These are phyloP conservation scores for Diachasmimorpha longicaudata DNA, from an alignment of 1,140 invertebrate species.

Conservation along the genomic window DNA sequence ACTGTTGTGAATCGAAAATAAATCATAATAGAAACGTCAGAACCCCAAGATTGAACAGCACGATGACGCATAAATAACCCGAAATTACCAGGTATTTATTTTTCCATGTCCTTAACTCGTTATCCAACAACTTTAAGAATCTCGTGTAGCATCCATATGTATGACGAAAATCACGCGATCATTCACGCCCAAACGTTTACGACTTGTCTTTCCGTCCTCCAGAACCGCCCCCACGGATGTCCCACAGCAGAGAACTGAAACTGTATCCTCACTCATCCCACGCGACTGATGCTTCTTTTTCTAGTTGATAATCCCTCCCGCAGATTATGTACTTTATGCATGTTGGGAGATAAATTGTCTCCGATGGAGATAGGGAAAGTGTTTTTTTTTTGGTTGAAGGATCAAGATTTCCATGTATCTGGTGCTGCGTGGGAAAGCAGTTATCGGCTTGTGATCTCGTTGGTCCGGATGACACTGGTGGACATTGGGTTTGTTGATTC, in stretches of 20 bases:
- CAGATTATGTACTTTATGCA: neutral
- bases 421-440: neutral
- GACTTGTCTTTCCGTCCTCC: neutral
- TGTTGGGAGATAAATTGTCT: neutral
- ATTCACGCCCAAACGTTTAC: slow-evolving; percentile 14
- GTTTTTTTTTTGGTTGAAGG: neutral
- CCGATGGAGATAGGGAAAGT: slow-evolving; percentile 1
- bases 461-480: neutral
- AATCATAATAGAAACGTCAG: too few relatives aligned
- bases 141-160: neutral
- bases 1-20: too few relatives aligned
- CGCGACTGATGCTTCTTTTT: neutral
- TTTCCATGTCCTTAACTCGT: neutral
- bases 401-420: neutral
- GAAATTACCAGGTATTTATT: neutral
- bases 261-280: neutral
- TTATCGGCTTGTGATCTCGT: neutral
- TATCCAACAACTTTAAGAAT: neutral
- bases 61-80: neutral
- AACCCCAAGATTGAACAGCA: neutral
- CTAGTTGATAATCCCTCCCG: neutral
- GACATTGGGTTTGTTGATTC: neutral
- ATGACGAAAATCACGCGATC: slow-evolving; percentile 11
- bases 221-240: neutral
- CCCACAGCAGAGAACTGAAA: neutral